phyloP scores from a whole-genome alignment of 2,113 vertebrate genomes.

The Hyla sarda region DNA sequence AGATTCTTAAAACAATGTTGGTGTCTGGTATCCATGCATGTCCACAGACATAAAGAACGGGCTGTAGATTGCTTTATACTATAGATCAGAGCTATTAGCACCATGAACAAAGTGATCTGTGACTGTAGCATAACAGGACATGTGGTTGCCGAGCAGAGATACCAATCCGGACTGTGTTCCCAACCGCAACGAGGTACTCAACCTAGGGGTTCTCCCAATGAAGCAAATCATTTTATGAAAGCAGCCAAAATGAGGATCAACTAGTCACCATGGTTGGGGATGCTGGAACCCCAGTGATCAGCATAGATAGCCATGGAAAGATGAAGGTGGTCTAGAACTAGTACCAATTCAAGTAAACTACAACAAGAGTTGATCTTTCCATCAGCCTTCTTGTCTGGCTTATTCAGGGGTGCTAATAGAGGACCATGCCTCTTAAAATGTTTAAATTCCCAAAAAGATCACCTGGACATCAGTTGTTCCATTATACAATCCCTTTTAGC shows the following conservation, averaged over 20 bases:
- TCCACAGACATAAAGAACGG: neutral
- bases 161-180: neutral
- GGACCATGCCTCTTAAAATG: neutral
- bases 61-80: neutral
- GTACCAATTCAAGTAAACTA: neutral
- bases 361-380: neutral
- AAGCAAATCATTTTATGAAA: too few relatives aligned
- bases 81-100: neutral
- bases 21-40: neutral
- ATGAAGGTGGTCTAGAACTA: neutral
- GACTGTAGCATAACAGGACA: neutral
- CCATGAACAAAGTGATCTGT: too few relatives aligned
- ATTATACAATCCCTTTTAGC: neutral
- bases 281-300: neutral
- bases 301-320: neutral
- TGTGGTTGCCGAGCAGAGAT: neutral
- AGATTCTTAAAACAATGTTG: neutral
- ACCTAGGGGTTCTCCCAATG: too few relatives aligned
- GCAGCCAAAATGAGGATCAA: neutral
- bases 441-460: neutral
- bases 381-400: neutral
- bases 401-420: neutral
- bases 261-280: neutral
- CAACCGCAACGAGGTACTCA: neutral
- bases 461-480: neutral